These are phyloP conservation scores for Sussaba pulchella DNA, from an alignment of 2,888 invertebrate species.

Conservation along the genomic window DNA sequence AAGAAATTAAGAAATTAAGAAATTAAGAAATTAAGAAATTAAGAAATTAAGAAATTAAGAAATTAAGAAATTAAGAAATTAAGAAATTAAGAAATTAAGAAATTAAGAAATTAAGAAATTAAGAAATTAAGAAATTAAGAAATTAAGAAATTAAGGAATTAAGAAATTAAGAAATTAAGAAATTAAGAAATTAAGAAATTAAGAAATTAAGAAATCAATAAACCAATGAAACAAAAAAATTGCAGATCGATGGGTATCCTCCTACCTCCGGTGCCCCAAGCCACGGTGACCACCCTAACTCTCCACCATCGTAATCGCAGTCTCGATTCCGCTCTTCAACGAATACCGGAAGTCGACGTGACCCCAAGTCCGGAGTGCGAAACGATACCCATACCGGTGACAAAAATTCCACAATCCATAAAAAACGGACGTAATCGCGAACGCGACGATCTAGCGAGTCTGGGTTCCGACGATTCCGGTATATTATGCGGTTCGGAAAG, in stretches of 20 bases:
- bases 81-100: too few species aligned
- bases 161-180: too few species aligned
- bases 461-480: slow-evolving; percentile 93
- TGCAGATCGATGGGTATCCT: slow-evolving; percentile 88
- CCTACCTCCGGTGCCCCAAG: slow-evolving; percentile 87
- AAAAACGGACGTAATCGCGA: slow-evolving; percentile 84
- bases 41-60: too few species aligned
- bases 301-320: slow-evolving; percentile 93
- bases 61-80: too few species aligned
- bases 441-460: slow-evolving; percentile 87
- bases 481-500: slow-evolving; percentile 88
- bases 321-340: slow-evolving; percentile 94
- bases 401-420: slow-evolving; percentile 67
- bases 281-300: slow-evolving; percentile 84
- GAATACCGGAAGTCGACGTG: slow-evolving; percentile 94
- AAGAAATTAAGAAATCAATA: too few species aligned
- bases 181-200: too few species aligned
- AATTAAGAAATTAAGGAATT: too few species aligned
- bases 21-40: too few species aligned
- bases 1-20: too few species aligned
- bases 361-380: slow-evolving; percentile 88
- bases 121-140: too few species aligned
- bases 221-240: too few species aligned
- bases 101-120: too few species aligned
- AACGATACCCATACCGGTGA: slow-evolving; percentile 77